Percentiles rank a stretch among this genome's conserved stretches.
Conservation (phyloP, 1,140 invertebrate genomes). For the Oscheius sp. region DNA sequence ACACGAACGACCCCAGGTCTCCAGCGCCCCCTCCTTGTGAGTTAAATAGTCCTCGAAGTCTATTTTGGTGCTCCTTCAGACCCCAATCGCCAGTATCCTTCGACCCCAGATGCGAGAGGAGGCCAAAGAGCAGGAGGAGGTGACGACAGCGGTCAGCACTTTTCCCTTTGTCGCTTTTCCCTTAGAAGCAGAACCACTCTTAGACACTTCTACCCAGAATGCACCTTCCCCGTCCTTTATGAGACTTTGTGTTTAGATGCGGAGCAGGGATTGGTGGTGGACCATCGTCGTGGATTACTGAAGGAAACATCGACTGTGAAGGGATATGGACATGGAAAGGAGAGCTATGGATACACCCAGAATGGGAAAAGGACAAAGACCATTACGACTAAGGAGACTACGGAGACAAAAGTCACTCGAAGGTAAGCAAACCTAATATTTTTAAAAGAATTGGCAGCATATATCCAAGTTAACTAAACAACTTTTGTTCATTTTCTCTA, state of each 20-base stretch:
- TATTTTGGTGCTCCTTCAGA: not conserved
- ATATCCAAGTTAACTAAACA: not conserved
- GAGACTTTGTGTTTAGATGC: not conserved
- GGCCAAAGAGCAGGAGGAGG: not conserved
- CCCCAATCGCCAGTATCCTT: not conserved
- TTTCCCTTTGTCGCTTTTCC: not conserved
- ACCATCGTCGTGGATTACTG: not conserved
- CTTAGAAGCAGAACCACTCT: not conserved
- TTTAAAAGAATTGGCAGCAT: not conserved
- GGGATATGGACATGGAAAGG: not conserved
- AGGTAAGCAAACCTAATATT: not conserved
- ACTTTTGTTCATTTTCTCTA: no score
- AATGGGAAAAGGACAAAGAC: not conserved
- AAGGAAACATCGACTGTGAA: no score
- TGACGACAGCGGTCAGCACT: constrained; percentile 10
- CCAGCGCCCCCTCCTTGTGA: not conserved
- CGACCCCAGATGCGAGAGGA: not conserved
- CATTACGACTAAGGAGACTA: not conserved
- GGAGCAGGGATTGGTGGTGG: not conserved
- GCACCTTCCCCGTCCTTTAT: not conserved
- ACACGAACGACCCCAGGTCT: not conserved
- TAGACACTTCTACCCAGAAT: no score
- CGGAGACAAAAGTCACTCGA: not conserved
- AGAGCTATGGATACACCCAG: not conserved
- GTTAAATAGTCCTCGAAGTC: not conserved